Evolutionary conservation across 1,140 invertebrate genomes (phyloP).

Genomic region (Drosophila erecta): DNA sequence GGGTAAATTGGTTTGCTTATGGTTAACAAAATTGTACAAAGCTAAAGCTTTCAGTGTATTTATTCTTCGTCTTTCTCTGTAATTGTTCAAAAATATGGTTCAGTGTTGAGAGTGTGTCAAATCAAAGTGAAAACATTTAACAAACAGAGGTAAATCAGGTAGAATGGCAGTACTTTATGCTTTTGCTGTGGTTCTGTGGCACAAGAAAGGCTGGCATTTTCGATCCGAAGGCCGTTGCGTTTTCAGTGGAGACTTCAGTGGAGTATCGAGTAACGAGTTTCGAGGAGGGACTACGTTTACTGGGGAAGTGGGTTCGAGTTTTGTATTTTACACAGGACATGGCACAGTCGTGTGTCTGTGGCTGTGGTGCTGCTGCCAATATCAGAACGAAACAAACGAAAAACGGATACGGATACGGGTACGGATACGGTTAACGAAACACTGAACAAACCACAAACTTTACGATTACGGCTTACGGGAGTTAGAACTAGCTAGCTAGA

Average conservation of each 20-base stretch:
- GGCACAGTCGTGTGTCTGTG: constrained; percentile 42
- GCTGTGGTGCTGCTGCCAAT: constrained; percentile 19
- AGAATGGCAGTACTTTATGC: constrained; percentile 75
- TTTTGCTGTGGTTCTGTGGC: constrained; percentile 55
- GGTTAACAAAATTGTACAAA: constrained; percentile 49
- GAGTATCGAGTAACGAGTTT: constrained; percentile 20
- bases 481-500: constrained; percentile 44
- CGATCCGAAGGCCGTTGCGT: constrained; percentile 30
- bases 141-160: constrained; percentile 19
- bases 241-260: constrained; percentile 37
- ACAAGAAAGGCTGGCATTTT: constrained; percentile 10
- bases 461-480: constrained; percentile 44
- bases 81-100: constrained; percentile 63
- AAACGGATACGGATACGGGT: constrained; percentile 29
- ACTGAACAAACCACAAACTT: constrained; percentile 62
- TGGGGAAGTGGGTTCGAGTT: constrained; percentile 16
- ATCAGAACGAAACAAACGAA: constrained; percentile 36
- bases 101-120: constrained; percentile 38
- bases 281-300: constrained; percentile 32
- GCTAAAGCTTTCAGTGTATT: constrained; percentile 60
- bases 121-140: constrained; percentile 27
- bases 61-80: constrained; percentile 82
- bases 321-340: constrained; percentile 48
- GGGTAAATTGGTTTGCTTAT: constrained; percentile 44
- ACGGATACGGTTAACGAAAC: constrained; percentile 27